Conservation (phyloP, 2,888 invertebrate species). For the Epistrophe eligans region DNA sequence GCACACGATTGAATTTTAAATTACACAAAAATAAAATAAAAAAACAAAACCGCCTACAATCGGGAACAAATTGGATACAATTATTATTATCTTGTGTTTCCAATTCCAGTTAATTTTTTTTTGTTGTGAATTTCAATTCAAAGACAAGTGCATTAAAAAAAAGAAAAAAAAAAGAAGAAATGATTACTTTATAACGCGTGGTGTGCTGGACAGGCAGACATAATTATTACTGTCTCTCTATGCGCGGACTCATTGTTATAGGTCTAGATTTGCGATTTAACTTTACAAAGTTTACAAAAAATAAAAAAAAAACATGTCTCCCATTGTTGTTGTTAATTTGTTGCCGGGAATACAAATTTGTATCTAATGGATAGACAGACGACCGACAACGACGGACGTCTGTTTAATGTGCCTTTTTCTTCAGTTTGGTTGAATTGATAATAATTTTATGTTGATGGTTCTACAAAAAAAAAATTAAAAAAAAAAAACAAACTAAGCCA, state of each 20-base stretch:
- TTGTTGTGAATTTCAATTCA: conserved; percentile 37
- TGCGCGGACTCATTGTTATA: conserved; percentile 14
- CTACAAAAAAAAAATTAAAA: conserved; percentile 2
- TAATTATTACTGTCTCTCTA: conserved; percentile 25
- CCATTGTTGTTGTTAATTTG: conserved; percentile 49
- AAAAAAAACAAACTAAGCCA: background rate
- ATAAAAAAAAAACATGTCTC: conserved; percentile 1
- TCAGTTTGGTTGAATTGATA: conserved; percentile 17
- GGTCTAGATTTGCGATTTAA: conserved; percentile 54
- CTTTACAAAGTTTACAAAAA: conserved; percentile 30
- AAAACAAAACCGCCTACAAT: conserved; percentile 42
- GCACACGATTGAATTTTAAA: conserved; percentile 43
- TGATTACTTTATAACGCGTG: conserved; percentile 31
- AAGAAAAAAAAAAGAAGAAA: conserved; percentile 1
- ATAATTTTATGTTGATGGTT: conserved; percentile 23
- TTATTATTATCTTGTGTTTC: conserved; percentile 32
- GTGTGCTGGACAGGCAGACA: conserved; percentile 7
- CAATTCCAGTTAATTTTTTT: conserved; percentile 39
- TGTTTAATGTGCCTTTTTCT: conserved; percentile 9
- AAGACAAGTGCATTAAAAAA: conserved; percentile 24
- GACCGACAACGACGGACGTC: background rate
- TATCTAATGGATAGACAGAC: conserved; percentile 34
- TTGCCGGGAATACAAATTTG: conserved; percentile 43
- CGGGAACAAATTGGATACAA: conserved; percentile 37
- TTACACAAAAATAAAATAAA: background rate